phyloP scores from a whole-genome alignment of 1,140 invertebrate genomes.

The Tetraneura akinire region DNA sequence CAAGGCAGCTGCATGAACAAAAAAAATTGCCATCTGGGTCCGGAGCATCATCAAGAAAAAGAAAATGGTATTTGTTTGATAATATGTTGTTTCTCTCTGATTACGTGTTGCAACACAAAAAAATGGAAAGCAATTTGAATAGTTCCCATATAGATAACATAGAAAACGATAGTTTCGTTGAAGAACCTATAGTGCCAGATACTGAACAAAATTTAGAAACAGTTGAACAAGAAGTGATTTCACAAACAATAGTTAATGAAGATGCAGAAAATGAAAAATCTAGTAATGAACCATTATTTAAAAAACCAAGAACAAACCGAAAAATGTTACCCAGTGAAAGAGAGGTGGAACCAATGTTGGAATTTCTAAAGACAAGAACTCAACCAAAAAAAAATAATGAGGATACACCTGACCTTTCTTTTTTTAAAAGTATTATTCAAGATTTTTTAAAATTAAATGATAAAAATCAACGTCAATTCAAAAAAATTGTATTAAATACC shows the following conservation, averaged over 20 bases:
- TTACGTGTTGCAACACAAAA: slow-evolving; percentile 16
- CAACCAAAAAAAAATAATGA: slow-evolving; percentile 1
- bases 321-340: neutral
- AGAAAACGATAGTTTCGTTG: neutral
- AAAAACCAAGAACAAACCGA: neutral
- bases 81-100: slow-evolving; percentile 9
- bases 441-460: neutral
- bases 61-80: slow-evolving; percentile 9
- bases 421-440: slow-evolving; percentile 14
- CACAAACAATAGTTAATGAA: neutral
- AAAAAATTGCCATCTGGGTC: neutral
- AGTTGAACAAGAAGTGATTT: neutral
- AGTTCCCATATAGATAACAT: neutral
- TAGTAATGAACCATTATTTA: neutral
- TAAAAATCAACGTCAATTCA: slow-evolving; percentile 5
- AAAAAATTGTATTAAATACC: slow-evolving; percentile 7
- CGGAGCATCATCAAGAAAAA: neutral
- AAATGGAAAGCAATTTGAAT: neutral
- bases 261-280: neutral
- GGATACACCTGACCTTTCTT: neutral
- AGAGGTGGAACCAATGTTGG: neutral
- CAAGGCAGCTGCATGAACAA: neutral
- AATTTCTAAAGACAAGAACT: neutral
- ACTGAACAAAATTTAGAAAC: neutral
- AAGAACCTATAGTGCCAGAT: neutral